Conservation (phyloP, 2,888 invertebrate genomes). For the Leptinotarsa tumamoca region DNA sequence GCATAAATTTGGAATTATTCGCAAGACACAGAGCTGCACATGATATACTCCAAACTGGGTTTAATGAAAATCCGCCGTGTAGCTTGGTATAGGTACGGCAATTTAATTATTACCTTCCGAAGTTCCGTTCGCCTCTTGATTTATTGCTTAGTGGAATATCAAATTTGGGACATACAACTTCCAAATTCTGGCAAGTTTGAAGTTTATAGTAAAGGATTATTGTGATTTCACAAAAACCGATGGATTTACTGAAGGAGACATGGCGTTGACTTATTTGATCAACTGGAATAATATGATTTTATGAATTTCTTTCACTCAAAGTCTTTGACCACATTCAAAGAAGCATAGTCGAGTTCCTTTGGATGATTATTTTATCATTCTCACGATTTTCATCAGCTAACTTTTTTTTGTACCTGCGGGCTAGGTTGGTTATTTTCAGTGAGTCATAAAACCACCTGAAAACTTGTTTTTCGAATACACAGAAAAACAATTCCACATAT, state of each 20-base stretch:
- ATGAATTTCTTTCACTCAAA: too few species aligned
- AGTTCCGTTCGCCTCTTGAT: slow-evolving; percentile 24
- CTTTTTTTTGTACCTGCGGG: too few species aligned
- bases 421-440: too few species aligned
- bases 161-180: slow-evolving; percentile 18
- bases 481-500: too few species aligned
- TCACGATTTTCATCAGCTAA: too few species aligned
- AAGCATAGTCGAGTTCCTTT: too few species aligned
- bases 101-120: slow-evolving; percentile 27
- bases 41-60: slow-evolving; percentile 29
- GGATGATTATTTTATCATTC: too few species aligned
- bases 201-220: slow-evolving; percentile 16
- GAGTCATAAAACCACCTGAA: too few species aligned
- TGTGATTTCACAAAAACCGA: not conserved
- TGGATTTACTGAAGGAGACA: not conserved
- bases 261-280: not conserved
- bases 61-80: slow-evolving; percentile 31
- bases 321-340: too few species aligned
- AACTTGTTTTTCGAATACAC: too few species aligned
- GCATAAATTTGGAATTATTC: slow-evolving; percentile 33
- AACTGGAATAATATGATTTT: not conserved
- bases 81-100: slow-evolving; percentile 23
- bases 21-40: slow-evolving; percentile 33
- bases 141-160: slow-evolving; percentile 25
- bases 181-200: slow-evolving; percentile 10